Percentiles rank a stretch among this genome's conserved stretches.
phyloP scores from a whole-genome alignment of 30 jellyfish, hydroid and myxozoan species.

The Hydra vulgaris region DNA sequence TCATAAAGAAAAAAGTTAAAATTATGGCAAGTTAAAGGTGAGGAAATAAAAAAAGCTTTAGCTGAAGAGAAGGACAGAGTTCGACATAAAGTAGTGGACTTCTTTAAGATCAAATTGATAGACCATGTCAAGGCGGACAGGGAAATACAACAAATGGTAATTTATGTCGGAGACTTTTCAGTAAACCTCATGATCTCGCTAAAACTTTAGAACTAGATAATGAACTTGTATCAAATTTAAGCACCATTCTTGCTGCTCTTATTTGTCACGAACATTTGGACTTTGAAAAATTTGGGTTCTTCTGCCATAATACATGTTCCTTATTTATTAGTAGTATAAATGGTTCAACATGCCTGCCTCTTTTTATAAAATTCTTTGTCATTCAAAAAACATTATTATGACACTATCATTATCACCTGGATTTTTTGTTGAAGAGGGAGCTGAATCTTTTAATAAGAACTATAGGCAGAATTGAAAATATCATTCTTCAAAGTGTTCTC shows the following conservation, averaged over 20 bases:
- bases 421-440: not conserved
- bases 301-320: not conserved
- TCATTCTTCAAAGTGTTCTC: constrained; percentile 11
- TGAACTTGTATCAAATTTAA: not conserved
- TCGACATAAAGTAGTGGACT: not conserved
- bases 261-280: not conserved
- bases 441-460: not conserved
- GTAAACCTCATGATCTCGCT: not conserved
- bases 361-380: not conserved
- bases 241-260: not conserved
- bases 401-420: not conserved
- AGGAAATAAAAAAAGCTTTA: not conserved
- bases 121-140: not conserved
- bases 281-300: not conserved
- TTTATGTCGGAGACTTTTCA: not conserved
- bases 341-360: not conserved
- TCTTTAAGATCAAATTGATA: not conserved
- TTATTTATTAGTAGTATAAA: not conserved
- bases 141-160: not conserved
- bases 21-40: not conserved
- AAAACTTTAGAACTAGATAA: not conserved
- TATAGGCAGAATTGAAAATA: not conserved
- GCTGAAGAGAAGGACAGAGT: not conserved
- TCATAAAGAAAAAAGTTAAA: not conserved
- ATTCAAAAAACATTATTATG: not conserved